These are phyloP conservation scores for Thymallus thymallus DNA, from an alignment of 2,113 vertebrate species.

Conservation along the genomic window DNA sequence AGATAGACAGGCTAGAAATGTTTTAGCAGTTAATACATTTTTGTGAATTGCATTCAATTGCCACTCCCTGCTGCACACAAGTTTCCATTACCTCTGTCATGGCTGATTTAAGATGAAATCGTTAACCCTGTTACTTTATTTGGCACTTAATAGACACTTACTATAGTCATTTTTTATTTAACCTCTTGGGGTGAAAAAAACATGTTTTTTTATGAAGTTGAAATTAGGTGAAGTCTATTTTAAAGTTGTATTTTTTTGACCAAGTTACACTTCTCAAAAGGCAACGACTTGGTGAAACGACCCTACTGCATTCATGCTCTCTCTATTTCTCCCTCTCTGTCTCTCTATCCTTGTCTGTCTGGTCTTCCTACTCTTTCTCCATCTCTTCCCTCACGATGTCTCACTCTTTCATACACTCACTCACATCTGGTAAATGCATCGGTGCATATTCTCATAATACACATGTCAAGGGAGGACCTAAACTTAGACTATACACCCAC, in stretches of 20 bases:
- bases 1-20: no score
- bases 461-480: neutral
- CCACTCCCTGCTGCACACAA: no score
- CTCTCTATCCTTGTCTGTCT: neutral
- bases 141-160: no score
- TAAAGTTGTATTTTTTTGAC: conserved; percentile 1
- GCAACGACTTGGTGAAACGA: conserved; percentile 7
- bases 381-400: neutral
- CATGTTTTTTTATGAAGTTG: no score
- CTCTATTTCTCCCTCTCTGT: neutral
- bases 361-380: neutral
- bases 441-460: neutral
- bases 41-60: no score
- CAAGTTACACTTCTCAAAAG: conserved; percentile 27
- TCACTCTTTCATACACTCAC: neutral
- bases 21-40: no score
- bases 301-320: neutral
- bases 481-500: neutral
- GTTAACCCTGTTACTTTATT: no score
- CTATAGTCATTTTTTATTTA: no score
- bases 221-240: no score
- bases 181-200: no score
- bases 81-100: no score
- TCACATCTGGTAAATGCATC: conserved; percentile 10
- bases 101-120: no score